Percentiles rank a stretch among this genome's conserved stretches.
Conservation (phyloP, 2,113 vertebrate genomes). For the Cettia cetti region DNA sequence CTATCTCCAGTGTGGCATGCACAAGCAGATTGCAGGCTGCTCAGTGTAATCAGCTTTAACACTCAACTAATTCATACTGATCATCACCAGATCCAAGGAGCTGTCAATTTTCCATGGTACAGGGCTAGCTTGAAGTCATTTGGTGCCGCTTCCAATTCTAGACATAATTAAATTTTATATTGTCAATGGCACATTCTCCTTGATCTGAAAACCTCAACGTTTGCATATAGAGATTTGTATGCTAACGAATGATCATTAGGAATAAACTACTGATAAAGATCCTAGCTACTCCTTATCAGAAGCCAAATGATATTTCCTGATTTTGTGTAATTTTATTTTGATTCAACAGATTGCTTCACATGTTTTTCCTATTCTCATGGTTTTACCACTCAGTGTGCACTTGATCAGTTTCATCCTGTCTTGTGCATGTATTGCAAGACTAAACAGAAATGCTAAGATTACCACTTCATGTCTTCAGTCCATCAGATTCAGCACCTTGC, state of each 20-base stretch:
- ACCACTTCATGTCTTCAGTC: not conserved
- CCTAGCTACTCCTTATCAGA: not conserved
- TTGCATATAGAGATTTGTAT: not conserved
- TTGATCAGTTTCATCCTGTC: not conserved
- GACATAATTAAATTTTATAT: not conserved
- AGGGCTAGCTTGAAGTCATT: not conserved
- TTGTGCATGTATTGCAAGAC: accelerated
- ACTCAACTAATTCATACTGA: not conserved
- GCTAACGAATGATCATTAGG: not conserved
- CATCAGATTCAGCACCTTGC: not conserved
- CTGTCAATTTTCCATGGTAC: not conserved
- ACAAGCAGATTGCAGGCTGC: not conserved
- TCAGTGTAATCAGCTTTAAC: not conserved
- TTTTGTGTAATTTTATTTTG: not conserved
- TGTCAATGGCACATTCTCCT: not conserved
- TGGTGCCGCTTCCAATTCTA: not conserved
- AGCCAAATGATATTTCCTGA: not conserved
- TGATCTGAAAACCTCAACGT: not conserved
- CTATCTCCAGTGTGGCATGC: not conserved
- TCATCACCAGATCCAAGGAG: not conserved
- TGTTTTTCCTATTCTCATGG: not conserved
- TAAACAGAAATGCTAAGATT: not conserved
- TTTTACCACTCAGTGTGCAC: not conserved
- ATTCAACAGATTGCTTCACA: not conserved
- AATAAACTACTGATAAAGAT: not conserved